Evolutionary conservation across 2,797 vertebrate genomes (phyloP).

Genomic region (Acanthopagrus latus): DNA sequence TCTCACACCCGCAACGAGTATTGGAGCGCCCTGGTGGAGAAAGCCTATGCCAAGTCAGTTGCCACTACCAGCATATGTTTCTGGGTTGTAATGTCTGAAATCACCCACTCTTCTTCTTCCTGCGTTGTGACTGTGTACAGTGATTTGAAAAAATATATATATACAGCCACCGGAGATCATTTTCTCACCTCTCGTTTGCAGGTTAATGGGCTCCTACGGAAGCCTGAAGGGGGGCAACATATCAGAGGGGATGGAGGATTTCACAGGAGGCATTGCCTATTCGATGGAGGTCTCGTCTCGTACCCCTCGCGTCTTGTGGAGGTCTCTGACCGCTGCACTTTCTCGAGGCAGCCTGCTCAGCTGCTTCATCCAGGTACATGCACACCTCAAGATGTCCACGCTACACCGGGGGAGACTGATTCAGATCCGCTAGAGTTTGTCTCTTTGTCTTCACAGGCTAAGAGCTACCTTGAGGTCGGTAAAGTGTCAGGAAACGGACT

Average conservation of each 20-base stretch:
- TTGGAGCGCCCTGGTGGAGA: conserved; percentile 90
- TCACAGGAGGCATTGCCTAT: conserved; percentile 88
- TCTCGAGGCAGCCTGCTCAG: conserved; percentile 84
- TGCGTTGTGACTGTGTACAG: conserved; percentile 23
- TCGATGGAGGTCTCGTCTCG: conserved; percentile 72
- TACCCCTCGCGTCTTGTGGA: conserved; percentile 83
- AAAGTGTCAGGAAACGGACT: conserved; percentile 84
- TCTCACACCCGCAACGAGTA: conserved; percentile 86
- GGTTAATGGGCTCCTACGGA: conserved; percentile 84
- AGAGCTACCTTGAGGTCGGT: conserved; percentile 75
- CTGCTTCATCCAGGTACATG: conserved; percentile 85
- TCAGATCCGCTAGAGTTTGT: background rate
- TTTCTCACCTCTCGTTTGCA: conserved; percentile 50
- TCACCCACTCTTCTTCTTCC: conserved; percentile 52
- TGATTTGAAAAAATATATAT: conserved; percentile 10
- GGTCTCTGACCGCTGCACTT: conserved; percentile 77
- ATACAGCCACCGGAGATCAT: background rate
- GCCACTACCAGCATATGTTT: conserved; percentile 79
- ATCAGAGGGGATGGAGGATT: conserved; percentile 89
- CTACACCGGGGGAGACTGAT: background rate
- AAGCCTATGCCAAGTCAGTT: conserved; percentile 90
- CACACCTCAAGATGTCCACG: conserved; percentile 1
- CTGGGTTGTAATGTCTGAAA: conserved; percentile 71
- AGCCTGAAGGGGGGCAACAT: conserved; percentile 88
- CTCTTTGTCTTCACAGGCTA: conserved; percentile 75